Conservation (phyloP, 2,888 invertebrate species). For the Julus scanicus region DNA sequence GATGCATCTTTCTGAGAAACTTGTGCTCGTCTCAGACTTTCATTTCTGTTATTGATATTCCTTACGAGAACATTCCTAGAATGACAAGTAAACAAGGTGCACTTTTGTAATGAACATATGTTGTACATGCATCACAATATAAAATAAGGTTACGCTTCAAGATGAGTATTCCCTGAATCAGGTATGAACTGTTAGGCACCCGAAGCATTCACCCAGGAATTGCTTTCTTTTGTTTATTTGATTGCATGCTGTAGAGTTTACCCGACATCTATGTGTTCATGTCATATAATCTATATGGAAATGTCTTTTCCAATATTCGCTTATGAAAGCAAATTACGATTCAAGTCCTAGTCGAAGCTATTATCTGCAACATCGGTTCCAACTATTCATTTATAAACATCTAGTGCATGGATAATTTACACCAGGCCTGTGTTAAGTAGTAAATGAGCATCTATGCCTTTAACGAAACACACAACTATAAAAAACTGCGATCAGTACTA, state of each 20-base stretch:
- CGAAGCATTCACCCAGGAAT: background rate
- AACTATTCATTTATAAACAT: background rate
- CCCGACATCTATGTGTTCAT: background rate
- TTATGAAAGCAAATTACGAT: conserved; percentile 24
- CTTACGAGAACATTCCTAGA: background rate
- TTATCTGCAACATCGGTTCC: conserved; percentile 37
- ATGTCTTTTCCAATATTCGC: conserved; percentile 43
- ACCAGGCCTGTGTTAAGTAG: background rate
- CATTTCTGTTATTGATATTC: background rate
- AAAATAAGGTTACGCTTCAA: background rate
- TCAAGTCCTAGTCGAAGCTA: background rate
- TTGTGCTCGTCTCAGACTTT: background rate
- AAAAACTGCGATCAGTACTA: too few relatives aligned
- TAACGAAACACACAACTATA: too few relatives aligned
- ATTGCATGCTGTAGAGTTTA: background rate
- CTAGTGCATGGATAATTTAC: background rate
- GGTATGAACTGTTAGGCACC: background rate
- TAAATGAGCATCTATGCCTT: background rate
- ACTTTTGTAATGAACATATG: background rate
- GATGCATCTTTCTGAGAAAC: background rate
- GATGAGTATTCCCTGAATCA: background rate
- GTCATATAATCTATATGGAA: conserved; percentile 45
- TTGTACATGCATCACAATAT: background rate
- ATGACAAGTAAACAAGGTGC: background rate
- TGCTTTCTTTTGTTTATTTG: conserved; percentile 47